Evolutionary conservation across 1,140 invertebrate genomes (phyloP).

Genomic region (Aphis craccivora): DNA sequence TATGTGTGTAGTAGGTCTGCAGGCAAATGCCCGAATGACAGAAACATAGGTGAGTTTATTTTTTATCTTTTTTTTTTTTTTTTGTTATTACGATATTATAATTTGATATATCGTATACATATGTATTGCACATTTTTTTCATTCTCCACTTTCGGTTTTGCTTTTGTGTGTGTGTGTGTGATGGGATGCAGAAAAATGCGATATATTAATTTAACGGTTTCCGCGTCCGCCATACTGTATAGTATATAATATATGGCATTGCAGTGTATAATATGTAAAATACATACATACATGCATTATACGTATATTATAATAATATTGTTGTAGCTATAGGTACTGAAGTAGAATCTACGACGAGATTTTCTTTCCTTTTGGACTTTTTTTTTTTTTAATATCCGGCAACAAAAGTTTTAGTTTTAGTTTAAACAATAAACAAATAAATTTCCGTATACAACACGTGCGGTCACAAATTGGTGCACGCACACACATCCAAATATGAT

Average conservation of each 20-base stretch:
- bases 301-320: background rate
- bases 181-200: background rate
- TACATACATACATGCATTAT: background rate
- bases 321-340: background rate
- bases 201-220: constrained; percentile 30
- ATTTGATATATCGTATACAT: background rate
- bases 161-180: background rate
- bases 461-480: no score
- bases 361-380: constrained; percentile 15
- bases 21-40: background rate
- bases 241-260: background rate
- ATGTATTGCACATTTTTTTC: background rate
- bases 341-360: background rate
- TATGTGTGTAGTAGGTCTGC: background rate
- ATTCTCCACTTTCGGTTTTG: background rate
- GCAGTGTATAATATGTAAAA: background rate
- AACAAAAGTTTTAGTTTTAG: constrained; percentile 14
- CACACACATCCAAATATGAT: background rate
- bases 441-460: background rate
- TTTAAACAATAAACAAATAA: constrained; percentile 31
- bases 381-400: constrained; percentile 50
- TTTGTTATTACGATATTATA: background rate
- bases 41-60: background rate
- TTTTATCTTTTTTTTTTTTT: no score
- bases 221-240: background rate